Conservation (phyloP, 2,888 invertebrate genomes). For the Apantesis nais region DNA sequence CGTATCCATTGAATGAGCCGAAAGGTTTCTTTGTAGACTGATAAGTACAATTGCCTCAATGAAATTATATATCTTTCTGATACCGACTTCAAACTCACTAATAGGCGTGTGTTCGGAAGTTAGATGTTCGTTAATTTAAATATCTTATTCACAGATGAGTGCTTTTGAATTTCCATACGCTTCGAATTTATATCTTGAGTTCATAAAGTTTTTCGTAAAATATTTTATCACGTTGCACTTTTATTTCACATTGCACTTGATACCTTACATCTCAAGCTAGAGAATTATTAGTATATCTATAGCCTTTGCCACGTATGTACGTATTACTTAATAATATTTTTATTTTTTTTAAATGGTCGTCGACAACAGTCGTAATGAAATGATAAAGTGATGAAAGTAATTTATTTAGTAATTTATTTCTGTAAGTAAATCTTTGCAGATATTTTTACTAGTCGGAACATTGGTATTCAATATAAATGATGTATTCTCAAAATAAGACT, state of each 20-base stretch:
- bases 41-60: conserved; percentile 1
- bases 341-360: too few relatives aligned
- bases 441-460: too few relatives aligned
- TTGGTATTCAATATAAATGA: too few relatives aligned
- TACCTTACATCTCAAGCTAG: not conserved
- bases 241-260: not conserved
- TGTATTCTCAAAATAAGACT: too few relatives aligned
- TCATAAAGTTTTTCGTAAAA: not conserved
- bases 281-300: not conserved
- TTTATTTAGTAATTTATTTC: too few relatives aligned
- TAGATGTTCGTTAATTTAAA: conserved; percentile 6
- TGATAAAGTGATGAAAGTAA: too few relatives aligned
- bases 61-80: conserved; percentile 7
- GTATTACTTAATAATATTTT: too few relatives aligned
- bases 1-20: not conserved
- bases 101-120: conserved; percentile 1
- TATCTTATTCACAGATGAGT: not conserved
- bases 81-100: not conserved
- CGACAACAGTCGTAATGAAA: too few relatives aligned
- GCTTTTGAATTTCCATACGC: conserved; percentile 3
- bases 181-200: not conserved
- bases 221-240: not conserved
- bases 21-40: not conserved
- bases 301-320: too few relatives aligned
- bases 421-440: too few relatives aligned